Base-by-base conservation (phyloP, 2,113 vertebrate species). In the Hippocampus abdominalis region DNA sequence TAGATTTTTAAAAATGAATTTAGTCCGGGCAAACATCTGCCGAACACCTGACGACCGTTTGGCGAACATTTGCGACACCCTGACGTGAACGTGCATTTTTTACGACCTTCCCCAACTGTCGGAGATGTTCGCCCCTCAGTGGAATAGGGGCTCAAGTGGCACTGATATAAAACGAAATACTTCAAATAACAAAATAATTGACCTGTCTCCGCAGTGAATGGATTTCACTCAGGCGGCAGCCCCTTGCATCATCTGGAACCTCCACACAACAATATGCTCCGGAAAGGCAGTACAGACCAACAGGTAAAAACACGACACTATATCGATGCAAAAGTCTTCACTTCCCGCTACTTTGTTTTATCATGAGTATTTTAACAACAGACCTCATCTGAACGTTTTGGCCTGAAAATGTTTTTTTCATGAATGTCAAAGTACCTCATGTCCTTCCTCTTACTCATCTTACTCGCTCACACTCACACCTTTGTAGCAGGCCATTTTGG, bases 181-280 rank as follows among this genome's bases (percentile, higher is more conserved):
- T 8, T 61, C 18, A 36, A 62, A 59, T 15, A 1, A 2, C 16
- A 29, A 59, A 27, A 60, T 2, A 60, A 15, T 49, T 74, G 11
- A 2, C 75, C 25, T 82, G 59, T 80, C 23, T 87, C 80, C 77
- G 3, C 92, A 99, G 97, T 96, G 87, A 99, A 99, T 86, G 97
- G 97, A 84, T 96, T 96, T 89, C 95, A 98, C 87, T 87, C 91
- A 4, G 91, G 94, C 73, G 94, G 93, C 20, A 94, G 94, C 25
- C 92, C 94, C 0, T 86, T 92, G 57, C 93, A 95, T 90, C 95
- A 94, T 66, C 80, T 88, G 2, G 95, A 98, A 44, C 85, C 91
- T 36, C 83, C 90, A 7, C 94, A 96, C 78, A 91, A 89, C 80
- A 87, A 70, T 77, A 90, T 90, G 85, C 85, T 94, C 77, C 90